Evolutionary conservation across 2,797 vertebrate species (phyloP), one percentile per base, ranked within the genome.

Genomic region (Myioborus melanocephalus): DNA sequence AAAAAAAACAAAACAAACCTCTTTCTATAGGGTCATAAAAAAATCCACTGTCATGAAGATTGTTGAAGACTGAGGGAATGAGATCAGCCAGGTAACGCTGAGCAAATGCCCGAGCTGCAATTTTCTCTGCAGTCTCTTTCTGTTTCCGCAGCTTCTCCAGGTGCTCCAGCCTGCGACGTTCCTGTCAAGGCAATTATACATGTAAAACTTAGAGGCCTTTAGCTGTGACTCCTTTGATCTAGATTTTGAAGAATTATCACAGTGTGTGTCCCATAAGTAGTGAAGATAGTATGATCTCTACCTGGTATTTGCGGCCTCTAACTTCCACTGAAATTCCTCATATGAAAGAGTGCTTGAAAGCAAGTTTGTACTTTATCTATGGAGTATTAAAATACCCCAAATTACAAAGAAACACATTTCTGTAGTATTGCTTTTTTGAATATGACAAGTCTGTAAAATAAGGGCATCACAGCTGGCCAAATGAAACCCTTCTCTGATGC

Each of bases 1-100:
- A 65, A 76, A 75, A 15, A 46, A 46, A 68, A 32, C 32, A 34
- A 32, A 50, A 83, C 97, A 55, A 82, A 99, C 99, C 99, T 98
- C 98, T 99, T 97, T 99, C 97, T 87, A 99, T 68, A 12, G 98
- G 98, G 90, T 99, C 98, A 43, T 98, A 99, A 86, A 99, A 99
- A 97, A 98, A 99, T 21, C 99, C 99, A 11, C 98, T 97, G 14
- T 97, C 97, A 57, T 94, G 97, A 92, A 99, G 98, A 3, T 98
- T 98, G 87, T 83, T 95, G 55, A 99, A 99, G 64, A 99, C 98
- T 0, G 98, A 97, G 0, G 99, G 98, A 50, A 99, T 93, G 37
- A 99, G 98, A 91, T 98, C 98, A 28, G 98, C 93, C 97, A 99
- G 88, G 96, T 99, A 99, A 61, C 94, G 98, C 95, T 98, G 97